Evolutionary conservation across 2,113 vertebrate species (phyloP).

Genomic region (Myxocyprinus asiaticus): DNA sequence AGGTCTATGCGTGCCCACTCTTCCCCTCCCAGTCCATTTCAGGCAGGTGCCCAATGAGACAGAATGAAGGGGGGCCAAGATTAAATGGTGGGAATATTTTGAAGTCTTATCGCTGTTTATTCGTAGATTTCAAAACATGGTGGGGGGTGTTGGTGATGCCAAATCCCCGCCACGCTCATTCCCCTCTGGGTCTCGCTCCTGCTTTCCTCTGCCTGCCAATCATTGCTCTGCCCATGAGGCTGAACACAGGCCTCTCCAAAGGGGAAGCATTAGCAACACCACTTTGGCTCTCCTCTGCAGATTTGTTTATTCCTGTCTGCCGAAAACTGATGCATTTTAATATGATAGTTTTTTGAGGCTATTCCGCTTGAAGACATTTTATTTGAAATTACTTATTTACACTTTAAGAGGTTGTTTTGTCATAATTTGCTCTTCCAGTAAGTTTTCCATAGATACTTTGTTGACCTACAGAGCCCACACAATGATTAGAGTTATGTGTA

Average conservation of each 20-base stretch:
- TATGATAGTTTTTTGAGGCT: slow-evolving; percentile 47
- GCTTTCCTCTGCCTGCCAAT: slow-evolving; percentile 72
- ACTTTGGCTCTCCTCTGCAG: slow-evolving; percentile 63
- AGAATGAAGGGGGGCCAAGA: slow-evolving; percentile 47
- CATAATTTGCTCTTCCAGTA: slow-evolving; percentile 40
- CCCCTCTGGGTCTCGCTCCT: slow-evolving; percentile 65
- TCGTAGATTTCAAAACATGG: slow-evolving; percentile 66
- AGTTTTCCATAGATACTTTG: slow-evolving; percentile 40
- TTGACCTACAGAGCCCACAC: slow-evolving; percentile 45
- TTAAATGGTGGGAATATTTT: slow-evolving; percentile 53
- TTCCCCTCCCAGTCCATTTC: slow-evolving; percentile 42
- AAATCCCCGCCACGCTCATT: slow-evolving; percentile 67
- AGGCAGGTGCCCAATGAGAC: too few species aligned
- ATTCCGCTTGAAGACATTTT: slow-evolving; percentile 11
- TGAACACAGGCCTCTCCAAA: slow-evolving; percentile 67
- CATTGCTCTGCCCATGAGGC: slow-evolving; percentile 67
- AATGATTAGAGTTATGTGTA: neutral
- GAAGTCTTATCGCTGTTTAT: slow-evolving; percentile 71
- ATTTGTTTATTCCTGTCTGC: slow-evolving; percentile 76
- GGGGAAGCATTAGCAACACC: slow-evolving; percentile 69
- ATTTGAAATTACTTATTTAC: slow-evolving; percentile 13
- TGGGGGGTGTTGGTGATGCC: slow-evolving; percentile 54
- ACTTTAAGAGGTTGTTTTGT: slow-evolving; percentile 30
- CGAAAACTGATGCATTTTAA: slow-evolving; percentile 76
- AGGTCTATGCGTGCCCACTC: slow-evolving; percentile 15